Base-by-base conservation (phyloP, 1,140 invertebrate genomes). In the Ceratina australensis region DNA sequence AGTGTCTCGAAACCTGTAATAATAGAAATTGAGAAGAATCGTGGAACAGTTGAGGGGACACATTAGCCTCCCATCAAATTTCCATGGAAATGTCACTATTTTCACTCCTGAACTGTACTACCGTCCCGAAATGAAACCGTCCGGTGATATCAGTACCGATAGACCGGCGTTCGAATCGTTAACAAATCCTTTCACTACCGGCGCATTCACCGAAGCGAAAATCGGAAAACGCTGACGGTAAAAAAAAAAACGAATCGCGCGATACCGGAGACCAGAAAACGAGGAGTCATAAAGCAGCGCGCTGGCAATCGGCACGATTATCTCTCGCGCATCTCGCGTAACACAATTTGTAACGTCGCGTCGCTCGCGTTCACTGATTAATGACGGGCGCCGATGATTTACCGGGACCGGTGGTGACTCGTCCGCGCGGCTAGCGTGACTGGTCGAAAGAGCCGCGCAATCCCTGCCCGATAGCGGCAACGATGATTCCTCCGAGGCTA, bases 321-420 rank as follows among this genome's bases (percentile, higher is more conserved):
- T 84, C 83, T 84, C 69, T 66, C 83, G 78, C 83, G 73, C 67
- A 83, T 84, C 83, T 84, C 83, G 81, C 81, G 83, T 84, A 84
- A 84, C 83, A 59, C 83, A 84, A 84, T 84, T 84, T 84, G 83
- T 84, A 84, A 84, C 81, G 73, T 65, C 61, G 76, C 52, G 33
- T 49, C 60, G 57, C 69, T 83, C 72, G 79, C 77, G 72, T 59
- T 68, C 63, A 63, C 24, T 84, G 82, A 84, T 84, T 83, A 83
- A 84, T 80, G 82, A 84, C 69, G 69, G 80, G 72, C 26, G 50
- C 28, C 68, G 72, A 84, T 84, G 82, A 84, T 84, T 84, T 84
- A 84, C 78, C 71, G 78, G 8, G 7, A 5, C 69, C 56, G 18
- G 42, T 61, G 18, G 42, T 61, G 72, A 20, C 56, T 78, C 68